phyloP scores from a whole-genome alignment of 2,797 vertebrate species.

The Tiaroga cobitis region DNA sequence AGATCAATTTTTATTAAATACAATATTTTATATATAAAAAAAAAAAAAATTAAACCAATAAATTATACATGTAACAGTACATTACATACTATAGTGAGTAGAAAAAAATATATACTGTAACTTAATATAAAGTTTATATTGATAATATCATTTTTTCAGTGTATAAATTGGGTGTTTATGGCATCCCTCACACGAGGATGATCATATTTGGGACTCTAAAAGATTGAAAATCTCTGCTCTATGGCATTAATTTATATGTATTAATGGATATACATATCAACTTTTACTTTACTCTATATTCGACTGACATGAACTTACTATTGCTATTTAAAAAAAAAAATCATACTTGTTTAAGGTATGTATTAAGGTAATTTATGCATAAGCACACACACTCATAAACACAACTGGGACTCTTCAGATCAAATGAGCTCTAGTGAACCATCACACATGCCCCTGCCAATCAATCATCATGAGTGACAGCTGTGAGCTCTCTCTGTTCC shows the following conservation, averaged over 20 bases:
- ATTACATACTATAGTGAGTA: too few relatives aligned
- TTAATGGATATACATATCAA: not conserved
- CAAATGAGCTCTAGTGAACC: constrained; percentile 31
- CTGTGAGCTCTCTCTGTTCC: constrained; percentile 5
- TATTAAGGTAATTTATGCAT: not conserved
- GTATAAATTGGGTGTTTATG: not conserved
- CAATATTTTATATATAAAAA: too few relatives aligned
- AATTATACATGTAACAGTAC: too few relatives aligned
- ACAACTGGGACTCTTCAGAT: constrained; percentile 21
- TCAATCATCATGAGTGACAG: constrained; percentile 44
- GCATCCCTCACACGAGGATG: not conserved
- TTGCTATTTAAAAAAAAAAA: too few relatives aligned
- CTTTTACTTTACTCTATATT: not conserved
- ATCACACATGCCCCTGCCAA: constrained; percentile 7
- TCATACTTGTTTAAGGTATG: not conserved
- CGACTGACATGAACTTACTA: not conserved
- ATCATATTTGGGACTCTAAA: not conserved
- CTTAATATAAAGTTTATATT: too few relatives aligned
- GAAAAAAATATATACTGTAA: too few relatives aligned
- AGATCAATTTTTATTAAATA: too few relatives aligned
- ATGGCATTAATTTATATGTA: too few relatives aligned
- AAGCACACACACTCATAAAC: constrained; percentile 30
- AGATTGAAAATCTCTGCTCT: too few relatives aligned
- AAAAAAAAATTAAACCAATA: too few relatives aligned
- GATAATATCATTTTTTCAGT: too few relatives aligned